Evolutionary conservation across 2,888 invertebrate species (phyloP), one percentile per base, ranked within the genome.

Genomic region (Papilio elwesi): DNA sequence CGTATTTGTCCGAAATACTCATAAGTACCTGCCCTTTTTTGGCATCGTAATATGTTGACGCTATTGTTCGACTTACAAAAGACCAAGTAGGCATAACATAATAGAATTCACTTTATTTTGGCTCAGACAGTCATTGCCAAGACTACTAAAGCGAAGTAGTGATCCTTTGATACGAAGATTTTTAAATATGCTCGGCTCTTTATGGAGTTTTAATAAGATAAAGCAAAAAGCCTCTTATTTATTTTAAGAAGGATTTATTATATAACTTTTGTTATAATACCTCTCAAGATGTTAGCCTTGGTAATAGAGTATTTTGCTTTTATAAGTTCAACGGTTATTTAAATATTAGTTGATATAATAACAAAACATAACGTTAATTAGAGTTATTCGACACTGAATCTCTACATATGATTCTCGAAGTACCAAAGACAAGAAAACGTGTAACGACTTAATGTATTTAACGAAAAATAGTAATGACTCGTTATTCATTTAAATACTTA

Each of bases 41-140:
- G 59, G 43, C 52, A 48, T 66, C 69, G 59, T 26, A 73, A 68
- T 59, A 72, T 65, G 66, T 66, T 66, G 47, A 69, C 69, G 16
- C 51, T 48, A 69, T 73, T 73, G 73, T 69, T 66, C 65, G 13
- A 52, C 6, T 16, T 52, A 73, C 73, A 73, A 73, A 69, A 52
- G 69, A 47, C 73, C 43, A 59, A 69, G 69, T 66, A 59, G 65
- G 26, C 47, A 52, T 59, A 73, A 69, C 59, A 69, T 57, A 66
- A 65, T 62, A 66, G 57, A 69, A 69, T 69, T 69, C 26, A 10
- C 65, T 55, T 66, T 59, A 57, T 59, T 57, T 73, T 59, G 69
- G 51, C 59, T 36, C 57, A 65, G 59, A 62, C 69, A 51, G 52
- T 66, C 66, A 66, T 59, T 69, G 69, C 73, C 73, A 69, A 69